Evolutionary conservation across 2,113 vertebrate genomes (phyloP).

Genomic region (Eonycteris spelaea): DNA sequence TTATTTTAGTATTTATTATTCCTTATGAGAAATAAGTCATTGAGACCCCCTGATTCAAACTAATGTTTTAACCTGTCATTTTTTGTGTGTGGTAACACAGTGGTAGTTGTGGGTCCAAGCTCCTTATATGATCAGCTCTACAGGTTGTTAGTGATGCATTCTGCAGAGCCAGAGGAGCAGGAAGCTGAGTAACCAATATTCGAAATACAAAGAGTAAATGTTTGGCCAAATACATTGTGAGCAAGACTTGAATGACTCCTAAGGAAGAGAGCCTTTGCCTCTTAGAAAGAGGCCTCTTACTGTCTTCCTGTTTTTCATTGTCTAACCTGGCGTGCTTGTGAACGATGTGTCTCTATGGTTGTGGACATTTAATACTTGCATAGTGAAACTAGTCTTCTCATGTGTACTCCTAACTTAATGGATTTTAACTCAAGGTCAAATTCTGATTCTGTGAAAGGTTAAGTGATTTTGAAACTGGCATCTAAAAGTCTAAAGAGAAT

Average conservation of each 20-base stretch:
- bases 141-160: neutral
- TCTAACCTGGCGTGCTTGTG: neutral
- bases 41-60: neutral
- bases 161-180: neutral
- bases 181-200: neutral
- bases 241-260: neutral
- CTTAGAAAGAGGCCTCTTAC: neutral
- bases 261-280: neutral
- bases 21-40: slow-evolving; percentile 9
- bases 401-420: neutral
- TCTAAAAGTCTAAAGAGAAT: slow-evolving; percentile 3
- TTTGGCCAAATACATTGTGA: neutral
- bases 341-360: neutral
- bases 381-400: neutral
- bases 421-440: slow-evolving; percentile 49
- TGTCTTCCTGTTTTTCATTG: neutral
- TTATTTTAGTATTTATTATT: slow-evolving; percentile 39
- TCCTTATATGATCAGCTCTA: neutral
- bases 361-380: neutral
- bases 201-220: neutral
- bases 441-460: slow-evolving; percentile 25
- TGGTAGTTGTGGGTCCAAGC: neutral
- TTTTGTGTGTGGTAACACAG: neutral
- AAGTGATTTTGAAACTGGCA: slow-evolving; percentile 1
- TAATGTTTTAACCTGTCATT: neutral